Conservation (phyloP, 1,140 invertebrate species). For the Zaprionus davidi region DNA sequence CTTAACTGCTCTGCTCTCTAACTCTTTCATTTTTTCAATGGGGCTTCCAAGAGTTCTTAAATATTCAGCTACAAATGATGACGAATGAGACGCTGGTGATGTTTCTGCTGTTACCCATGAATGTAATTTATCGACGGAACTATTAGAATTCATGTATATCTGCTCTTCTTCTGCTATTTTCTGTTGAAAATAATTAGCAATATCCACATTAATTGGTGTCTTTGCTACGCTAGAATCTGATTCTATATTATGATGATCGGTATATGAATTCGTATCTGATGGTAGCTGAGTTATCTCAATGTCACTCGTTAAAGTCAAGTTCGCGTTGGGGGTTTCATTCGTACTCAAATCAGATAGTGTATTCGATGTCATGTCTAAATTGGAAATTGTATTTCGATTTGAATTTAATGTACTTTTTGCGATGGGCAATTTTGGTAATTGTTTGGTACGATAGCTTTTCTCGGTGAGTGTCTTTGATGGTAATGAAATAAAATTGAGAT, state of each 20-base stretch:
- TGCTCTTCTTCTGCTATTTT: background rate
- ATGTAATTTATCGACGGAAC: background rate
- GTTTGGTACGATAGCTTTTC: constrained; percentile 56
- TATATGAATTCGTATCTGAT: background rate
- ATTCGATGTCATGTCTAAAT: background rate
- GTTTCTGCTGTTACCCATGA: background rate
- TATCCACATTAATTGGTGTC: background rate
- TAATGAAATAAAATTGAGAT: constrained; percentile 17
- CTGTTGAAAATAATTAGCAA: constrained; percentile 2
- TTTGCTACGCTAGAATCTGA: background rate
- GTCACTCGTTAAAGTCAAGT: background rate
- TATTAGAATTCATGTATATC: background rate
- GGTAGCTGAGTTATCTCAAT: background rate
- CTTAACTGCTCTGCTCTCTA: background rate
- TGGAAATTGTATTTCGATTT: constrained; percentile 27
- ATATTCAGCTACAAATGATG: background rate
- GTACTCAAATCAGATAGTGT: background rate
- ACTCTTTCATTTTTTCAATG: background rate
- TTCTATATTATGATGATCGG: background rate
- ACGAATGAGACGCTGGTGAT: background rate
- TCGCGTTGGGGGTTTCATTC: background rate
- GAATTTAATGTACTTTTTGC: constrained; percentile 19
- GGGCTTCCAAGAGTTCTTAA: background rate
- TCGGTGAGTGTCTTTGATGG: constrained; percentile 21
- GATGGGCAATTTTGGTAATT: constrained; percentile 66